A percentile compares a stretch with the other conserved stretches of the same genome.
Conservation (phyloP, 2,113 vertebrate genomes). For the Chamaea fasciata region DNA sequence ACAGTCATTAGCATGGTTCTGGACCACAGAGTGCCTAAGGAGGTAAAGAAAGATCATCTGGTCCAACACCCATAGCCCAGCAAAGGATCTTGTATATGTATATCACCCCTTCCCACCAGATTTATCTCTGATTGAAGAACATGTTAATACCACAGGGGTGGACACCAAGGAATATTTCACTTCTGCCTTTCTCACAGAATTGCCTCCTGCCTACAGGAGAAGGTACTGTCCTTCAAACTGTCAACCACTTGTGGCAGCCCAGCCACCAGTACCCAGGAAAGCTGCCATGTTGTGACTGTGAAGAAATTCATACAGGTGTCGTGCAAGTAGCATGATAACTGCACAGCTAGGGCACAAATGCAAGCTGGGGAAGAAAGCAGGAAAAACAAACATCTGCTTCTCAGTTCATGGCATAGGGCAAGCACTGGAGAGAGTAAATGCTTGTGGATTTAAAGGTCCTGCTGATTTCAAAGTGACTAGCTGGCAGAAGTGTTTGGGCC, state of each 20-base stretch:
- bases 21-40: not conserved
- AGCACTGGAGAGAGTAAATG: not conserved
- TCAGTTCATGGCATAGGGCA: not conserved
- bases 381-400: not conserved
- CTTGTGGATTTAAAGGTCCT: not conserved
- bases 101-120: not conserved
- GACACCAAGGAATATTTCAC: not conserved
- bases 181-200: not conserved
- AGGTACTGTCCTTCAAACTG: not conserved
- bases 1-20: not conserved
- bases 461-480: not conserved
- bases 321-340: not conserved
- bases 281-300: not conserved
- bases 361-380: not conserved
- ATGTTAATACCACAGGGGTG: not conserved
- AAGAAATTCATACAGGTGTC: not conserved
- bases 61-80: not conserved
- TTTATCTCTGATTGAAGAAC: not conserved
- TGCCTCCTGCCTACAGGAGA: not conserved
- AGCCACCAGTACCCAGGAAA: not conserved
- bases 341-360: not conserved
- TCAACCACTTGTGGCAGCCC: not conserved
- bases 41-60: not conserved
- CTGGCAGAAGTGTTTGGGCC: not conserved
- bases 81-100: not conserved